phyloP scores from a whole-genome alignment of 2,113 vertebrate genomes.

The Rhinogobius similis region DNA sequence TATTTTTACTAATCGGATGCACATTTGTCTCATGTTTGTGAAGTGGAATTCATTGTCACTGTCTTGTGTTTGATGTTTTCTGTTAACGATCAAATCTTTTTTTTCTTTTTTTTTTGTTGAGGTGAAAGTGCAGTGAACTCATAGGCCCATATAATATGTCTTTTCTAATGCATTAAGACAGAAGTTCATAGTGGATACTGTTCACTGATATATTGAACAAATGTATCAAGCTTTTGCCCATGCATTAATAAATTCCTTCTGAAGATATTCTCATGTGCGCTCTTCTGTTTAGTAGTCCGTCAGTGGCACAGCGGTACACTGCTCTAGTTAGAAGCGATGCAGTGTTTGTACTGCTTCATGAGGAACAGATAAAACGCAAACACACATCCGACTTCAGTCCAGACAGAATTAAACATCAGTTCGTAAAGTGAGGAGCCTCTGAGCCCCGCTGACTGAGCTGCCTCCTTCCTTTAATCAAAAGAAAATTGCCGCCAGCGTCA shows the following conservation, averaged over 20 bases:
- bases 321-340: slow-evolving; percentile 60
- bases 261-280: slow-evolving; percentile 54
- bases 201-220: slow-evolving; percentile 42
- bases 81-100: slow-evolving; percentile 5
- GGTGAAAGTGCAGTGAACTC: neutral
- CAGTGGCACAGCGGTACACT: slow-evolving; percentile 45
- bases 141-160: too few species aligned
- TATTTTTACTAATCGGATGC: slow-evolving; percentile 1
- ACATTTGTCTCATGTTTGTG: slow-evolving; percentile 11
- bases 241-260: slow-evolving; percentile 64
- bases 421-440: slow-evolving; percentile 50
- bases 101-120: neutral
- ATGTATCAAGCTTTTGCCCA: slow-evolving; percentile 36
- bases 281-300: slow-evolving; percentile 51
- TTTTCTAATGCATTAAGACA: neutral
- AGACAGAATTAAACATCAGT: slow-evolving; percentile 74
- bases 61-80: slow-evolving; percentile 53
- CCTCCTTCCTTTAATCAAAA: slow-evolving; percentile 69
- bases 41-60: slow-evolving; percentile 47
- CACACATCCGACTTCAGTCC: slow-evolving; percentile 49
- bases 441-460: slow-evolving; percentile 54
- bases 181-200: slow-evolving; percentile 5
- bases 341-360: slow-evolving; percentile 67
- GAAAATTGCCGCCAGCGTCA: slow-evolving; percentile 56
- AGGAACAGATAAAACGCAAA: slow-evolving; percentile 69